These are phyloP conservation scores for Dolichoris vasculosae DNA, from an alignment of 1,140 invertebrate genomes.

Conservation along the genomic window DNA sequence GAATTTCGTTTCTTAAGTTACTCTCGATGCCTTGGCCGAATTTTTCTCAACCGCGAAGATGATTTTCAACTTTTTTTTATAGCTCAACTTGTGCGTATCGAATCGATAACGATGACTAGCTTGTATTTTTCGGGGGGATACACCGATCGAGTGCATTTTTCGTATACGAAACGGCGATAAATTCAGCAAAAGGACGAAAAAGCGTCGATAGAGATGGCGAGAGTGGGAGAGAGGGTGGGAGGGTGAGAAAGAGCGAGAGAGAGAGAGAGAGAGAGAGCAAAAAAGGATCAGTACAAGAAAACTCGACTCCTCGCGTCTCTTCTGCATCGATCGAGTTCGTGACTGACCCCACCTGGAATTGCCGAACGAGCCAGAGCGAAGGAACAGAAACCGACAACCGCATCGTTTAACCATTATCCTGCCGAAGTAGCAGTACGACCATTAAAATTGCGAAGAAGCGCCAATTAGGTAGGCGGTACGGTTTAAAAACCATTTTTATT, in stretches of 20 bases:
- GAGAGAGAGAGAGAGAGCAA: background rate
- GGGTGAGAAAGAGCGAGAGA: no score
- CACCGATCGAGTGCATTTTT: background rate
- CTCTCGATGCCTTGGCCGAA: background rate
- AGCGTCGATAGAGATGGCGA: no score
- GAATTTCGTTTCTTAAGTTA: conserved; percentile 21
- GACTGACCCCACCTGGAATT: conserved; percentile 64
- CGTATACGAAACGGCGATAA: conserved; percentile 46
- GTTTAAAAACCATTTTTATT: conserved; percentile 44
- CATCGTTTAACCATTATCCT: conserved; percentile 60
- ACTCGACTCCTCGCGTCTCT: conserved; percentile 2
- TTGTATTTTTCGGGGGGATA: conserved; percentile 52
- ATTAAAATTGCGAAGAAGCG: conserved; percentile 64
- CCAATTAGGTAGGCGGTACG: conserved; percentile 60
- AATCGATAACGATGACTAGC: conserved; percentile 44
- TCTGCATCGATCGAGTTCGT: conserved; percentile 60
- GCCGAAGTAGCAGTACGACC: conserved; percentile 60
- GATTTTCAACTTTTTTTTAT: conserved; percentile 9
- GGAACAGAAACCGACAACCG: conserved; percentile 55
- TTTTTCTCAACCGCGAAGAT: conserved; percentile 15
- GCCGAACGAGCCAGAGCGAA: conserved; percentile 55
- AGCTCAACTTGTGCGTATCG: background rate
- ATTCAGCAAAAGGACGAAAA: conserved; percentile 7
- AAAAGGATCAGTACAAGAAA: conserved; percentile 21
- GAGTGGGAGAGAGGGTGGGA: no score